Evolutionary conservation across 2,888 invertebrate species (phyloP), one percentile per base, ranked within the genome.

Genomic region (Polydrusus tereticollis): DNA sequence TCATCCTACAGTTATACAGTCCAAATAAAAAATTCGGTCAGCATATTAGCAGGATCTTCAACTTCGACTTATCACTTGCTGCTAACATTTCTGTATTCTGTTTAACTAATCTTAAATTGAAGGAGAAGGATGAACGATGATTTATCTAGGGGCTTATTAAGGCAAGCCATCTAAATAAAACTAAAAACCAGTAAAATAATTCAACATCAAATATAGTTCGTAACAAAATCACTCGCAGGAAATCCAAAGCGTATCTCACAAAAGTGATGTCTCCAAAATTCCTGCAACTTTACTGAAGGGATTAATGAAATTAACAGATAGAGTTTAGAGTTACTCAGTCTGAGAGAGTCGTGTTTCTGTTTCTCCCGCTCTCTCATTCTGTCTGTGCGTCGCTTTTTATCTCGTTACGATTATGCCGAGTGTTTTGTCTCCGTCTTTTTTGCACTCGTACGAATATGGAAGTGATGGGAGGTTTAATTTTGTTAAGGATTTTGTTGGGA

Each of bases 281-380:
- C 72, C 68, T 64, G 68, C 64, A 72, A 68, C 72, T 69, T 72
- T 69, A 68, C 68, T 72, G 67, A 73, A 76, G 80, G 83, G 83
- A 83, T 83, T 84, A 83, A 84, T 83, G 82, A 83, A 83, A 83
- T 83, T 83, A 84, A 83, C 83, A 82, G 82, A 83, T 83, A 69
- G 69, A 72, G 72, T 69, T 72, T 72, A 72, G 55, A 72, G 72
- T 72, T 72, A 69, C 72, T 66, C 66, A 50, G 69, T 23, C 50
- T 57, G 43, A 26, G 72, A 62, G 68, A 64, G 72, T 72, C 72
- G 41, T 72, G 58, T 72, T 64, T 72, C 72, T 63, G 43, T 66
- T 12, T 45, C 47, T 23, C 18, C 23, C 26, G 18, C 4, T 70
- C n/a, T n/a, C n/a, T n/a, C n/a, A n/a, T n/a, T n/a, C n/a, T n/a